Conservation (phyloP, 1,140 invertebrate genomes). For the Zaprionus camerounensis region DNA sequence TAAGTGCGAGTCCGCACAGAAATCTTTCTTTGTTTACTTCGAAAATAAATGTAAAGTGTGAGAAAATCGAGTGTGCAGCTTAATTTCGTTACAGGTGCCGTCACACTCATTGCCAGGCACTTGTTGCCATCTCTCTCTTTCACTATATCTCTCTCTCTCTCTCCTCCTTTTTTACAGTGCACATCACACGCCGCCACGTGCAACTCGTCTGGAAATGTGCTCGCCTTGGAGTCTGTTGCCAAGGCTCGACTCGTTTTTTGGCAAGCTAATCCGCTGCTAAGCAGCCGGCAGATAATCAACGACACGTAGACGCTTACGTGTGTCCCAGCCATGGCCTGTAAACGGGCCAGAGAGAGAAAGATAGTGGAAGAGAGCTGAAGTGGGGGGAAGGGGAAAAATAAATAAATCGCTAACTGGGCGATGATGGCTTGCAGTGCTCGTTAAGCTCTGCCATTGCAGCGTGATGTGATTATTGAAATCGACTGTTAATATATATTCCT, state of each 20-base stretch:
- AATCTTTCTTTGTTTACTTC: slow-evolving; percentile 59
- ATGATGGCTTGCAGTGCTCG: slow-evolving; percentile 33
- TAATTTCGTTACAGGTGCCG: neutral
- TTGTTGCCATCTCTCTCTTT: slow-evolving; percentile 47
- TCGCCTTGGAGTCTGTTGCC: slow-evolving; percentile 17
- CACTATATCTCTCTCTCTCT: neutral
- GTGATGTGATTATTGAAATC: slow-evolving; percentile 40
- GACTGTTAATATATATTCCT: neutral
- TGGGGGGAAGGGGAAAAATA: neutral
- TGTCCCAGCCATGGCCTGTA: slow-evolving; percentile 24
- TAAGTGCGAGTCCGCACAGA: slow-evolving; percentile 30
- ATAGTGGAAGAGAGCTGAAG: neutral
- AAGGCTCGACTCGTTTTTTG: slow-evolving; percentile 56
- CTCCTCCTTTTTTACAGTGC: slow-evolving; percentile 3
- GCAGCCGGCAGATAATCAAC: slow-evolving; percentile 72
- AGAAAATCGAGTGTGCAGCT: slow-evolving; percentile 27
- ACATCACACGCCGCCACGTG: slow-evolving; percentile 41
- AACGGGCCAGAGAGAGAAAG: neutral
- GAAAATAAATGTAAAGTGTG: slow-evolving; percentile 59
- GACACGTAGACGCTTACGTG: slow-evolving; percentile 70
- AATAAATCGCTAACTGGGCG: slow-evolving; percentile 23
- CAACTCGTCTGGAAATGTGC: slow-evolving; percentile 7
- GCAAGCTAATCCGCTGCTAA: slow-evolving; percentile 71
- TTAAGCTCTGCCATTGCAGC: slow-evolving; percentile 34
- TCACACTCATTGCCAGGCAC: slow-evolving; percentile 38